Percentiles rank a stretch among this genome's conserved stretches.
Conservation (phyloP, 2,888 invertebrate genomes). For the Pandemis corylana region DNA sequence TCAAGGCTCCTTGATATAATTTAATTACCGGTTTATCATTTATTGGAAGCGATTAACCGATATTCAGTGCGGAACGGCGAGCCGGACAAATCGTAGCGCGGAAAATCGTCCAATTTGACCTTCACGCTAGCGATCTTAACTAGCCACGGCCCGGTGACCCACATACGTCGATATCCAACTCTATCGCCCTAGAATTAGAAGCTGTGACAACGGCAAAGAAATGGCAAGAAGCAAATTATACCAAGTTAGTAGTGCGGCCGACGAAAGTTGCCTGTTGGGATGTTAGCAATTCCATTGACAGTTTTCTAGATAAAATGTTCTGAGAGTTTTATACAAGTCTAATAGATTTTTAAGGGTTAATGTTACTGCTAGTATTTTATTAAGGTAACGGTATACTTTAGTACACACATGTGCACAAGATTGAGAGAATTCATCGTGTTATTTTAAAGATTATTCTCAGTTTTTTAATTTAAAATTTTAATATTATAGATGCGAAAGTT, state of each 20-base stretch:
- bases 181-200: background rate
- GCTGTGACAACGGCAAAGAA: background rate
- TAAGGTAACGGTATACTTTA: too few species aligned
- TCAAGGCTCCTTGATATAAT: background rate
- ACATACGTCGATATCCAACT: background rate
- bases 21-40: constrained; percentile 6
- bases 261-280: constrained; percentile 30
- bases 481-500: too few species aligned
- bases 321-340: background rate
- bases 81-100: constrained; percentile 18
- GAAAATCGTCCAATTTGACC: constrained; percentile 36
- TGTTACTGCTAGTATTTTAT: background rate
- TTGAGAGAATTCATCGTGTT: too few species aligned
- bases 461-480: too few species aligned
- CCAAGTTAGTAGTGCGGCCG: constrained; percentile 20
- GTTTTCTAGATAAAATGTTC: constrained; percentile 20
- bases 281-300: constrained; percentile 23
- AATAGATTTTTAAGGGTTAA: background rate
- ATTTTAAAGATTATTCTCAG: too few species aligned
- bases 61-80: constrained; percentile 41
- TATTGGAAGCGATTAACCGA: constrained; percentile 14
- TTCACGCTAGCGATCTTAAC: constrained; percentile 35
- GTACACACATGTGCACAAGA: too few species aligned
- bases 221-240: background rate
- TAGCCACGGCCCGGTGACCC: background rate